Evolutionary conservation across 2,113 vertebrate species (phyloP).

Genomic region (Aspidoscelis tigris): DNA sequence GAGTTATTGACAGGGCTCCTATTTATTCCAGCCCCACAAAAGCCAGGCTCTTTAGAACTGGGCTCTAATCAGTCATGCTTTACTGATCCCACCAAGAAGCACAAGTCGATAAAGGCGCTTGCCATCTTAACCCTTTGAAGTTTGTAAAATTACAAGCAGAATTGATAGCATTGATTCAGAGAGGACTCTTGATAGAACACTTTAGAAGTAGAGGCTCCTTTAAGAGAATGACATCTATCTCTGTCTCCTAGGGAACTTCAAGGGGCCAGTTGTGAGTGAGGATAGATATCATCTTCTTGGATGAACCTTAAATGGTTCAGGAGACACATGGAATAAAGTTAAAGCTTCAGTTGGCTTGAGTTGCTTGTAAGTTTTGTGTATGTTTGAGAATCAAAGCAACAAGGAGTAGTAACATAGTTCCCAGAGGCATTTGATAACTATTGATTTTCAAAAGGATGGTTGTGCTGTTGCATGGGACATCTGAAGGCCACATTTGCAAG

Average conservation of each 20-base stretch:
- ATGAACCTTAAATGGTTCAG: background rate
- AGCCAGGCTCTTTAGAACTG: slow-evolving; percentile 76
- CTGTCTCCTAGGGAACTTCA: background rate
- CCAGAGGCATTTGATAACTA: background rate
- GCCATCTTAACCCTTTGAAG: slow-evolving; percentile 82
- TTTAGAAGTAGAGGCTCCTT: slow-evolving; percentile 38
- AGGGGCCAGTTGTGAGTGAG: background rate
- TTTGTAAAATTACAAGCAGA: slow-evolving; percentile 64
- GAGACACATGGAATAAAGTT: background rate
- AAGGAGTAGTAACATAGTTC: background rate
- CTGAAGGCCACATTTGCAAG: background rate
- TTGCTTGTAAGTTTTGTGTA: background rate
- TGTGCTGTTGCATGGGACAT: no score
- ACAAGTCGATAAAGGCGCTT: slow-evolving; percentile 74
- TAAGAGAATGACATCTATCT: slow-evolving; percentile 24
- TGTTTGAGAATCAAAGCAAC: background rate
- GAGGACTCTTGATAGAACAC: slow-evolving; percentile 38
- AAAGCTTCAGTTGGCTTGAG: background rate
- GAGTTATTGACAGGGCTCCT: slow-evolving; percentile 81
- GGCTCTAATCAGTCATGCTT: slow-evolving; percentile 85
- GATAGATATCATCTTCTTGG: background rate
- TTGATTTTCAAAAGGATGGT: background rate
- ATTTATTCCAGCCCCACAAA: slow-evolving; percentile 79
- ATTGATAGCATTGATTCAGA: slow-evolving; percentile 65
- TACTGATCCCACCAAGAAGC: slow-evolving; percentile 75